Conservation (phyloP, 2,113 vertebrate genomes). For the Hipposideros armiger region DNA sequence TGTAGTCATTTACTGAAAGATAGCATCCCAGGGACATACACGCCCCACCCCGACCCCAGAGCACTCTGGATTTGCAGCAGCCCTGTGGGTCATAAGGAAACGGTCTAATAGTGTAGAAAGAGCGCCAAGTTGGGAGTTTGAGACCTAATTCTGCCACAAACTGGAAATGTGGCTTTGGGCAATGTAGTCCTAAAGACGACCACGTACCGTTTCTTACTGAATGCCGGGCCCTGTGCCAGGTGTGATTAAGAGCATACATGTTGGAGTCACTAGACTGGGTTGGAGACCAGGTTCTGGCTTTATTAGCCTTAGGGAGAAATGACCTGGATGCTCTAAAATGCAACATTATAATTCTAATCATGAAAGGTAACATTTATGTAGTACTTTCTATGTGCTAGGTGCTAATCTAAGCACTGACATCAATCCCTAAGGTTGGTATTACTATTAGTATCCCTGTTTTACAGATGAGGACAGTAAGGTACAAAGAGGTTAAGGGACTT, state of each 20-base stretch:
- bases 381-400: too few relatives aligned
- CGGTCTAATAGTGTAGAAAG: fast-evolving
- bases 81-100: background rate
- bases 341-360: background rate
- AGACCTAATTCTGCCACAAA: background rate
- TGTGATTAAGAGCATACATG: background rate
- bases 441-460: background rate
- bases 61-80: background rate
- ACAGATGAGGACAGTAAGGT: background rate
- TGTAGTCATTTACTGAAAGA: background rate
- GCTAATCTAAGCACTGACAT: background rate
- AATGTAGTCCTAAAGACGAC: background rate
- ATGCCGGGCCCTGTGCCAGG: background rate
- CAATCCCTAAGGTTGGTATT: background rate
- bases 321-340: background rate
- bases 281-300: background rate
- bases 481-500: background rate
- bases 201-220: background rate
- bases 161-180: background rate
- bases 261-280: background rate
- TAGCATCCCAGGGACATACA: background rate
- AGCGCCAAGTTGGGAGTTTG: background rate
- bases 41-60: background rate
- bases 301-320: background rate
- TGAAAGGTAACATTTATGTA: background rate